phyloP scores from a whole-genome alignment of 2,797 vertebrate species.

The Typhlichthys eigenmanni region DNA sequence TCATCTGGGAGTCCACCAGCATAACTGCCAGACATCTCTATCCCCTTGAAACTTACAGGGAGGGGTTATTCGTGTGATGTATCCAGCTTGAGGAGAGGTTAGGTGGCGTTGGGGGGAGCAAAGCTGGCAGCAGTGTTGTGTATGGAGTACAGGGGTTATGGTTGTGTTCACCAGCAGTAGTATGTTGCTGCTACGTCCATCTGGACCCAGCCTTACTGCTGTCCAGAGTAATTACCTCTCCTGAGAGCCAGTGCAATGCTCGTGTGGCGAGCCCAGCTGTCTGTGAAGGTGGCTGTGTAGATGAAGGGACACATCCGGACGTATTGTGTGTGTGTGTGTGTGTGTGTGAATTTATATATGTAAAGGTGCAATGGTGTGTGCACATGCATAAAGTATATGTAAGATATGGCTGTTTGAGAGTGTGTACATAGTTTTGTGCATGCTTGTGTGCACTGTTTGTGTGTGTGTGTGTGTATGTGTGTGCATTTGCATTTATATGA shows the following conservation, averaged over 20 bases:
- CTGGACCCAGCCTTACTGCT: slow-evolving; percentile 58
- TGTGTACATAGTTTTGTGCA: background rate
- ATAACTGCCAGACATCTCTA: too few relatives aligned
- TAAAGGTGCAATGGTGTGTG: too few relatives aligned
- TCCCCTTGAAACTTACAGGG: background rate
- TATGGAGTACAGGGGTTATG: slow-evolving; percentile 33
- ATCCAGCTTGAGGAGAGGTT: too few relatives aligned
- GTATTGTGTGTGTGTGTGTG: too few relatives aligned
- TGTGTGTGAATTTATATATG: too few relatives aligned
- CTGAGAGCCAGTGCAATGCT: slow-evolving; percentile 35
- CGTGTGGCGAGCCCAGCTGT: slow-evolving; percentile 3
- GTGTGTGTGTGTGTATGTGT: slow-evolving; percentile 1
- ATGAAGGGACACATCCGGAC: slow-evolving; percentile 21
- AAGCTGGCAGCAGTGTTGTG: slow-evolving; percentile 16
- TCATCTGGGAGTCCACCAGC: too few relatives aligned
- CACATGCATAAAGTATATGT: too few relatives aligned
- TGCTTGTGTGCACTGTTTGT: background rate
- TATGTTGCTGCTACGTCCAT: slow-evolving; percentile 57
- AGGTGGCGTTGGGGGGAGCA: slow-evolving; percentile 14
- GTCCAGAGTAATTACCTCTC: slow-evolving; percentile 68
- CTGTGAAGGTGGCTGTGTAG: slow-evolving; percentile 22
- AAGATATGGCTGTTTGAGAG: too few relatives aligned
- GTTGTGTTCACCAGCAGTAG: slow-evolving; percentile 54
- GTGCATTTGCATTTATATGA: background rate
- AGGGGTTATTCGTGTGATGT: slow-evolving; percentile 8